A percentile compares a stretch with the other conserved stretches of the same genome.
Evolutionary conservation across 1,140 invertebrate species (phyloP).

Genomic region (Helicoverpa zea): DNA sequence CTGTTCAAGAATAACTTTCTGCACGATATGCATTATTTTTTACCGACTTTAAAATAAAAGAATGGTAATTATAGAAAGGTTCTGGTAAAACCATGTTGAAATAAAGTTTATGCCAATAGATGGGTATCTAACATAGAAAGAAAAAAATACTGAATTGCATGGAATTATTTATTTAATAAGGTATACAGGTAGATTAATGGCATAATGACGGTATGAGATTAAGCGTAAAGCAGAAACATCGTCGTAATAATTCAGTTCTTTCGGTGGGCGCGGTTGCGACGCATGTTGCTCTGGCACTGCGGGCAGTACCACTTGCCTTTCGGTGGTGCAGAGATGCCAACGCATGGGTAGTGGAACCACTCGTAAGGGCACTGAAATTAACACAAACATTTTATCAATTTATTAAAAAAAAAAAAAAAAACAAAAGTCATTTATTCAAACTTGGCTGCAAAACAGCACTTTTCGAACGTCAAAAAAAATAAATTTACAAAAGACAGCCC

Average conservation of each 20-base stretch:
- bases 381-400: constrained; percentile 12
- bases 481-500: no score
- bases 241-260: constrained; percentile 88
- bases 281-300: constrained; percentile 96
- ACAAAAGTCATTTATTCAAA: no score
- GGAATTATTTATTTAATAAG: constrained; percentile 40
- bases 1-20: no score
- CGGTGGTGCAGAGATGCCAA: constrained; percentile 97
- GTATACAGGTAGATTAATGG: constrained; percentile 34
- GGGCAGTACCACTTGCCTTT: constrained; percentile 99
- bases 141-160: background rate
- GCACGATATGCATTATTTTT: no score
- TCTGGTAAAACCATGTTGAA: no score
- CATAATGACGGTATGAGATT: constrained; percentile 30
- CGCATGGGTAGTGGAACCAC: constrained; percentile 99
- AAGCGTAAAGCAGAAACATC: constrained; percentile 35
- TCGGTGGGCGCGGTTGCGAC: constrained; percentile 91
- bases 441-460: no score
- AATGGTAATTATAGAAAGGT: no score
- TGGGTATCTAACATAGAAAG: background rate
- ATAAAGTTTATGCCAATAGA: background rate
- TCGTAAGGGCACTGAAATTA: constrained; percentile 96
- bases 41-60: no score
- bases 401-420: no score
- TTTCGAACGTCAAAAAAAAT: no score